These are phyloP conservation scores for Acleris laterana DNA, from an alignment of 2,888 invertebrate genomes.

Conservation along the genomic window DNA sequence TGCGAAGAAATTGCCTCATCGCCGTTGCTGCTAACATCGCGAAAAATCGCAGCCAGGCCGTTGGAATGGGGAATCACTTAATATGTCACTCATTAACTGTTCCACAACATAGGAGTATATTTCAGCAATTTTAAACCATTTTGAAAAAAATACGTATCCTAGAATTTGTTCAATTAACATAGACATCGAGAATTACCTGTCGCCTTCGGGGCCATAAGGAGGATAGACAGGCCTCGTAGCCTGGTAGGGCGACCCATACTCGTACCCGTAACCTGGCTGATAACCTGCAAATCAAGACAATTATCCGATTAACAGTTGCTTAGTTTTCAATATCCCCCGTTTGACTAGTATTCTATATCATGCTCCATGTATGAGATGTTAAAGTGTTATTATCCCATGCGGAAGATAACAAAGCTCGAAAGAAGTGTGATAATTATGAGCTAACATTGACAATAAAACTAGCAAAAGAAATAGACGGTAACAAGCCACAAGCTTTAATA, in stretches of 20 bases:
- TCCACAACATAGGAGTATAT: no score
- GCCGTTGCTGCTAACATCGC: no score
- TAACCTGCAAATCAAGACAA: constrained; percentile 76
- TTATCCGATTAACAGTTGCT: not conserved
- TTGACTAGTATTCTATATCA: constrained; percentile 15
- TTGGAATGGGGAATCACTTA: no score
- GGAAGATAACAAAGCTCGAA: constrained; percentile 14
- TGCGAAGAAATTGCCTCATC: no score
- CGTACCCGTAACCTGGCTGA: constrained; percentile 87
- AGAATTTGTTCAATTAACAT: constrained; percentile 22
- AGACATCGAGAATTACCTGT: constrained; percentile 80
- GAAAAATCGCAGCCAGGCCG: no score
- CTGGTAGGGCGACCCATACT: constrained; percentile 88
- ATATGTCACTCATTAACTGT: no score
- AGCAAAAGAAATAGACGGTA: constrained; percentile 35
- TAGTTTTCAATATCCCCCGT: not conserved
- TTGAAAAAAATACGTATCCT: constrained; percentile 36
- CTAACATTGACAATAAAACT: constrained; percentile 19
- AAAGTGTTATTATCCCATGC: constrained; percentile 35
- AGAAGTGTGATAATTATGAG: constrained; percentile 18
- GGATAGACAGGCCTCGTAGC: constrained; percentile 92
- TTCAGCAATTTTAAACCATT: constrained; percentile 28
- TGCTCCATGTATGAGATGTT: constrained; percentile 28
- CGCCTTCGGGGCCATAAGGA: constrained; percentile 89
- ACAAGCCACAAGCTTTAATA: constrained; percentile 21